Base-by-base conservation (phyloP, 2,113 vertebrate genomes). In the Tichodroma muraria region DNA sequence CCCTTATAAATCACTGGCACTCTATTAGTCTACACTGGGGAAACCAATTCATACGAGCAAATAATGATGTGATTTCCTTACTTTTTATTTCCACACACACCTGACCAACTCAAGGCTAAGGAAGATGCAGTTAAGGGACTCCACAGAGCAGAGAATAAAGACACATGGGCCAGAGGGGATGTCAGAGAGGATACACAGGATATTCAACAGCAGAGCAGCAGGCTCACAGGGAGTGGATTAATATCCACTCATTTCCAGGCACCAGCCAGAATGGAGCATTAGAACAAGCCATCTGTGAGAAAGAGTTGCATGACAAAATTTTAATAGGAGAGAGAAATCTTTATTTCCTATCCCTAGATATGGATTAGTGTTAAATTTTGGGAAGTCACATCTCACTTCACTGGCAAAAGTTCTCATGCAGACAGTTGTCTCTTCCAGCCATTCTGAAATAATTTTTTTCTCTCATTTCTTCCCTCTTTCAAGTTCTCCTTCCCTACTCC, bases 31-130 rank as follows among this genome's bases (percentile, higher is more conserved):
- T 90, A 52, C 63, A 47, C 44, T 45, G 18, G 14, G 14, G 37
- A 92, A 95, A 61, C 56, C 53, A 50, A 92, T 64, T 90, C 79
- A 50, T 68, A 35, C 50, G 49, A 92, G 44, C 72, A 95, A 95
- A 93, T 94, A 91, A 84, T 60, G 45, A 69, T 35, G 35, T 6
- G 9, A 49, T 93, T 78, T 40, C 52, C 71, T 75, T 78, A 53
- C 14, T 52, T 94, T 75, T 68, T 71, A 59, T 79, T 86, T 73
- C 61, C 49, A 72, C 30, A 57, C 18, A 40, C 25, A 89, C 40
- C 31, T 82, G 53, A 79, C 33, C 25, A 82, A 13, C 16, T 59
- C 0, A 0, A 78, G 52, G n/a, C 38, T 57, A 40, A 87, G 56
- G 17, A 60, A 71, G 44, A 42, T 31, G 61, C 17, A 64, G 52